Evolutionary conservation across 2,113 vertebrate species (phyloP), one percentile per base, ranked within the genome.

Genomic region (Struthio camelus): DNA sequence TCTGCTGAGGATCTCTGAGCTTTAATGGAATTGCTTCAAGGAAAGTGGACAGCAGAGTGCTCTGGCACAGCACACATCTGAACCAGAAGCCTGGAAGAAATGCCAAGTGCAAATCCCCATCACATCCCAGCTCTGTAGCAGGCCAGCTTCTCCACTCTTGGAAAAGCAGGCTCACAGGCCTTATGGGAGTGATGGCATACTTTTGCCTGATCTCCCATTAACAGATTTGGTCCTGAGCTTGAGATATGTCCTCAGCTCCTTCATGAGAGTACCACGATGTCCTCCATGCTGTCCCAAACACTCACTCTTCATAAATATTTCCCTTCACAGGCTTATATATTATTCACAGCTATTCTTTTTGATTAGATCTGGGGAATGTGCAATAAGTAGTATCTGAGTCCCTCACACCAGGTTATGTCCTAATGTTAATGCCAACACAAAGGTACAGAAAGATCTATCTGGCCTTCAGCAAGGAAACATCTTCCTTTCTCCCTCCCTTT

Each of bases 31-130:
- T n/a, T 24, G 3, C 19, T 73, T 50, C 46, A 50, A 67, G 27
- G n/a, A 80, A 58, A 80, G 19, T 0, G 1, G 69, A 58, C 27
- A 83, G 32, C 11, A 24, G 44, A 56, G 34, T 0, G 0, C 62
- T 54, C 18, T 53, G 44, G 62, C 44, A 44, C 36, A 82, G 85
- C 13, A 28, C 25, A 53, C 23, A 50, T 32, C 42, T 42, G 54
- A 80, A 56, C 38, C 15, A 70, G 27, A 13, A 61, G 42, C 48
- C 61, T 53, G 36, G 30, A 23, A 86, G 50, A 83, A 86, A 70
- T 0, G 5, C 65, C 50, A 70, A 23, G 32, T 38, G 42, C 48
- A 38, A 4, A 0, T 42, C 7, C 42, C 23, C 42, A 22, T 58
- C 62, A 24, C 0, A 6, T 69, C 25, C 85, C 64, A 66, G 34